Conservation (phyloP, 2,797 vertebrate species). For the Gymnoscopelus microlampas region DNA sequence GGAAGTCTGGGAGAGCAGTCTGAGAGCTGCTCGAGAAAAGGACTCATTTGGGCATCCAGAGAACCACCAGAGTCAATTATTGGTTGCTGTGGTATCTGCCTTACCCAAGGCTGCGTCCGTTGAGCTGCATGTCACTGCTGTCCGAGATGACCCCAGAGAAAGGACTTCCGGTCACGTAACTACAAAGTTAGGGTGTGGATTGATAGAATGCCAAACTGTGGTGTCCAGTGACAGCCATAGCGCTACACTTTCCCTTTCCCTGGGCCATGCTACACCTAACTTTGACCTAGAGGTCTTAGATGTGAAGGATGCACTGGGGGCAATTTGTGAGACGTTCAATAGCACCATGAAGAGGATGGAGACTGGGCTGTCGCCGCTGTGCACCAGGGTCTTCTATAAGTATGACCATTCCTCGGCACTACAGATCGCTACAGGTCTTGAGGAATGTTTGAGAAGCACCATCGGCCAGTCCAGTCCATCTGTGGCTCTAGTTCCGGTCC, state of each 20-base stretch:
- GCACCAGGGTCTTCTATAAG: constrained; percentile 85
- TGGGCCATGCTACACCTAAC: constrained; percentile 52
- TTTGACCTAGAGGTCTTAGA: constrained; percentile 40
- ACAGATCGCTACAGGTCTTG: constrained; percentile 82
- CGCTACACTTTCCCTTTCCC: constrained; percentile 72
- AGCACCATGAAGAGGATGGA: constrained; percentile 70
- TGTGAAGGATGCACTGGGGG: constrained; percentile 51
- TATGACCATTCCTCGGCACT: constrained; percentile 53
- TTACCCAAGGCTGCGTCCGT: constrained; percentile 84
- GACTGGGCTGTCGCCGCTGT: constrained; percentile 71
- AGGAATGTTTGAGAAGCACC: constrained; percentile 69
- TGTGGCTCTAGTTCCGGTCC: constrained; percentile 81
- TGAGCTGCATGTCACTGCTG: constrained; percentile 84
- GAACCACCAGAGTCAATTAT: constrained; percentile 54
- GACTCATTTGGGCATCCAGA: constrained; percentile 57
- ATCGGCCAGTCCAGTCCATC: constrained; percentile 72
- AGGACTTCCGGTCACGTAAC: constrained; percentile 70
- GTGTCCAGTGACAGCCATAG: constrained; percentile 74
- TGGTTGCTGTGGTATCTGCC: constrained; percentile 75
- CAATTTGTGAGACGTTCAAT: constrained; percentile 65
- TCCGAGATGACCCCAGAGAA: constrained; percentile 74
- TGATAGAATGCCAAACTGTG: constrained; percentile 74
- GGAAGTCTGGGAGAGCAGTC: constrained; percentile 73
- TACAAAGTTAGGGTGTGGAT: constrained; percentile 56
- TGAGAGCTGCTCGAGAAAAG: constrained; percentile 63